Conservation (phyloP, 2,113 vertebrate species). For the Dipodomys stephensi region DNA sequence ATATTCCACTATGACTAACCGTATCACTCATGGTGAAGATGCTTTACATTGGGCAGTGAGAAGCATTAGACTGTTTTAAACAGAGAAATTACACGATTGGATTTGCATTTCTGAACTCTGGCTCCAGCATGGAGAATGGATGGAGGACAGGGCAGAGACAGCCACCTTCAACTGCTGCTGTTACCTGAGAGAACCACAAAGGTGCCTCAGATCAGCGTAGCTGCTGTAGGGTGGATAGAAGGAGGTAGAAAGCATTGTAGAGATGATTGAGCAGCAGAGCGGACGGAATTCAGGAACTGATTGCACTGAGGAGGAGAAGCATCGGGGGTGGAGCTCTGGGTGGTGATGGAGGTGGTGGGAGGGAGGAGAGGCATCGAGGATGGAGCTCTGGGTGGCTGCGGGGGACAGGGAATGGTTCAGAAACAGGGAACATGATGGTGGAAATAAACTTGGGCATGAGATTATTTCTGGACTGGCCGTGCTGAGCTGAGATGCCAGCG, state of each 20-base stretch:
- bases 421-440: too few species aligned
- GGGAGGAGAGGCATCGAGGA: accelerated
- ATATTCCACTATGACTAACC: constrained; percentile 40
- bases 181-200: not conserved
- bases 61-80: constrained; percentile 45
- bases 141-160: too few species aligned
- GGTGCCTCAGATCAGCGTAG: not conserved
- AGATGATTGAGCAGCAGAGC: not conserved
- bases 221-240: accelerated
- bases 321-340: not conserved
- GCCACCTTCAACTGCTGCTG: accelerated
- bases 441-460: not conserved
- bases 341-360: too few species aligned
- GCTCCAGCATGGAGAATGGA: not conserved
- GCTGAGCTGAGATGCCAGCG: not conserved
- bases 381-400: not conserved
- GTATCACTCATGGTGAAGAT: not conserved
- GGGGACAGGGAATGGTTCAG: not conserved
- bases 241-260: not conserved
- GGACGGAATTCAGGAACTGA: accelerated
- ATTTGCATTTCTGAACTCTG: constrained; percentile 34
- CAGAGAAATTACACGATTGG: not conserved
- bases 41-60: not conserved
- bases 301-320: accelerated
- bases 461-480: not conserved